Base-by-base conservation (phyloP, 2,113 vertebrate genomes). In the Pomatorhinus ruficollis region DNA sequence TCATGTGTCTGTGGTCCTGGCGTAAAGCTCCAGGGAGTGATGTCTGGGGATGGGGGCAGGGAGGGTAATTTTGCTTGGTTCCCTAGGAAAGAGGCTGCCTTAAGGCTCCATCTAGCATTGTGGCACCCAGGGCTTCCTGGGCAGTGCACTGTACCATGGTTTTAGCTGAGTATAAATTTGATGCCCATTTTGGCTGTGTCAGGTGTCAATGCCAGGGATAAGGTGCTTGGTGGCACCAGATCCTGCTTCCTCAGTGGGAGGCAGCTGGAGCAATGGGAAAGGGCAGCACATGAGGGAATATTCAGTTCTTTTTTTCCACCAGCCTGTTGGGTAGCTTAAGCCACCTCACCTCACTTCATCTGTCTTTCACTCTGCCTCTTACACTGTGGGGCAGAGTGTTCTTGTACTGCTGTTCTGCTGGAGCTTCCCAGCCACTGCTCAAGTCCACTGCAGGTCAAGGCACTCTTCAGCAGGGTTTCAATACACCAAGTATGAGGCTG, bases 61-160 rank as follows among this genome's bases (percentile, higher is more conserved):
- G 35, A 83, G 56, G 27, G 39, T 60, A 52, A 68, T 89, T 81
- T 71, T 59, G 31, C 47, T 77, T 2, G 0, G 8, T 64, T 30
- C 52, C 52, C 10, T 35, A 60, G 49, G 68, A 80, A 83, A 53
- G 20, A 47, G 49, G 31, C n/a, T 77, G 44, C 39, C 25, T 69
- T 53, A 59, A 80, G 54, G 45, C 24, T 84, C 24, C 17, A 2
- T 40, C 14, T 40, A 23, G 35, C 39, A 89, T 4, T 2, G 1
- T 0, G 4, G 59, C 79, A 83, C 31, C 17, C 25, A 25, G 50
- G 37, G 47, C 24, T 83, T 71, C 47, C 68, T 15, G 19, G 52
- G 64, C 39, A 53, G 37, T 2, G 2, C 37, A 12, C 8, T 1
- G 1, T n/a, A 35, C 45, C 27, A 1, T 12, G 30, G 50, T 57